Evolutionary conservation across 2,888 invertebrate species (phyloP).

Genomic region (Muschampia staudingeri): DNA sequence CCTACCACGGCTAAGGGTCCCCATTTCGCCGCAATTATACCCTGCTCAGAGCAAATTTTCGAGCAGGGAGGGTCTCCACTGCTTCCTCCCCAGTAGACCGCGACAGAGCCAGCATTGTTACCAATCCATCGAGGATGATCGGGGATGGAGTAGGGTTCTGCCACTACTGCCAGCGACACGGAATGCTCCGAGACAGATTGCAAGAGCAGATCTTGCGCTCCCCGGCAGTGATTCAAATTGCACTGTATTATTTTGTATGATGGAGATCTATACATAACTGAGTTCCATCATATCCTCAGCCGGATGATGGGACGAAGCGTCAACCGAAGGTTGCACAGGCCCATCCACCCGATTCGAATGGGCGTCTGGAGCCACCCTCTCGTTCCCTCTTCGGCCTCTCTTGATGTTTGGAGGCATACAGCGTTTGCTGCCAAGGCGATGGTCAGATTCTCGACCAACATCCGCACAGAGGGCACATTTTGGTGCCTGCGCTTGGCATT

Average conservation of each 20-base stretch:
- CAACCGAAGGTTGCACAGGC: neutral
- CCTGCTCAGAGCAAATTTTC: neutral
- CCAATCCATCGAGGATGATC: conserved; percentile 25
- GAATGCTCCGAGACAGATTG: neutral
- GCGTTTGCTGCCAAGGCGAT: too few relatives aligned
- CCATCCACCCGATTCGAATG: too few relatives aligned
- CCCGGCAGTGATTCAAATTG: conserved; percentile 18
- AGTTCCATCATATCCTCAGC: neutral
- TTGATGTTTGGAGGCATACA: too few relatives aligned
- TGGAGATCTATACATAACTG: neutral
- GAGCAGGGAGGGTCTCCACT: neutral
- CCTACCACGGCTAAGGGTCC: conserved; percentile 6
- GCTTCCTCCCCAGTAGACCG: conserved; percentile 8
- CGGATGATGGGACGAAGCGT: conserved; percentile 29
- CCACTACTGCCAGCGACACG: conserved; percentile 18
- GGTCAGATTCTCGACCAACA: too few relatives aligned
- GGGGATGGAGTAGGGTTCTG: conserved; percentile 13
- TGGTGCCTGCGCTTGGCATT: too few relatives aligned
- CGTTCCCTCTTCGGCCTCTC: too few relatives aligned
- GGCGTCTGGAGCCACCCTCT: neutral
- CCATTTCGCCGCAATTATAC: conserved; percentile 8
- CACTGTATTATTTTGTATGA: neutral
- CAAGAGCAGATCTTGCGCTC: conserved; percentile 15
- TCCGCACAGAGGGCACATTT: too few relatives aligned
- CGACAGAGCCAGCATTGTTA: neutral